Percentiles rank a stretch among this genome's conserved stretches.
phyloP scores from a whole-genome alignment of 2,797 vertebrate genomes.

The Anableps anableps region DNA sequence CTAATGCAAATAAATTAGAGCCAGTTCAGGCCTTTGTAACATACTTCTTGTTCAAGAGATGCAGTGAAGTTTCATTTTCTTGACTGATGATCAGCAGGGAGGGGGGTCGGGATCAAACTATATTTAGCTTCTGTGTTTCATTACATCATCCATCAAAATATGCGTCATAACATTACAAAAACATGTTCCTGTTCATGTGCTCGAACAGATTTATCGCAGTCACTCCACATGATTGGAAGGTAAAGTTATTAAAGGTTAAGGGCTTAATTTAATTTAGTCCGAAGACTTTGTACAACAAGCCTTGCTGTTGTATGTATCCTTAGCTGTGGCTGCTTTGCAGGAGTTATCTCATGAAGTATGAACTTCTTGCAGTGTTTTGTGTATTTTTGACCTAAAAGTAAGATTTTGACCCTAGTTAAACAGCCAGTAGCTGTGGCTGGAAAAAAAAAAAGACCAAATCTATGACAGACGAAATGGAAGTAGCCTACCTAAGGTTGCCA shows the following conservation, averaged over 20 bases:
- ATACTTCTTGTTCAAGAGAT: slow-evolving; percentile 1
- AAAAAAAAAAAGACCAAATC: not conserved
- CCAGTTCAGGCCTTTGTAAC: not conserved
- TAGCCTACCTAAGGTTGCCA: not conserved
- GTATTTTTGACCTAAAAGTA: not conserved
- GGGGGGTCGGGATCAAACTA: not conserved
- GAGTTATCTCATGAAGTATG: not conserved
- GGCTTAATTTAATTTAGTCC: not conserved
- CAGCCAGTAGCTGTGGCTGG: not conserved
- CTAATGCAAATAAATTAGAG: slow-evolving; percentile 3
- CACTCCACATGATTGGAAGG: not conserved
- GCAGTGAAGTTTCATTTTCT: not conserved
- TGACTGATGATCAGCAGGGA: slow-evolving; percentile 1
- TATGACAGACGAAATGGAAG: not conserved
- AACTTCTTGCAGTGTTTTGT: not conserved
- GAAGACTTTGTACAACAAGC: not conserved
- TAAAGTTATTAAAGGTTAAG: slow-evolving; percentile 4
- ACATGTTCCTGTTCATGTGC: not conserved
- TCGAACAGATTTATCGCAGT: not conserved
- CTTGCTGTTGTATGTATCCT: not conserved
- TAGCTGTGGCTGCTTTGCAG: not conserved
- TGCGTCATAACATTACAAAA: slow-evolving; percentile 7
- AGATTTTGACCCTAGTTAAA: not conserved
- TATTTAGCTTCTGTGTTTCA: not conserved
- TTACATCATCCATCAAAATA: slow-evolving; percentile 2